These are phyloP conservation scores for Mus caroli DNA, from an alignment of 2,797 vertebrate species.

Conservation along the genomic window DNA sequence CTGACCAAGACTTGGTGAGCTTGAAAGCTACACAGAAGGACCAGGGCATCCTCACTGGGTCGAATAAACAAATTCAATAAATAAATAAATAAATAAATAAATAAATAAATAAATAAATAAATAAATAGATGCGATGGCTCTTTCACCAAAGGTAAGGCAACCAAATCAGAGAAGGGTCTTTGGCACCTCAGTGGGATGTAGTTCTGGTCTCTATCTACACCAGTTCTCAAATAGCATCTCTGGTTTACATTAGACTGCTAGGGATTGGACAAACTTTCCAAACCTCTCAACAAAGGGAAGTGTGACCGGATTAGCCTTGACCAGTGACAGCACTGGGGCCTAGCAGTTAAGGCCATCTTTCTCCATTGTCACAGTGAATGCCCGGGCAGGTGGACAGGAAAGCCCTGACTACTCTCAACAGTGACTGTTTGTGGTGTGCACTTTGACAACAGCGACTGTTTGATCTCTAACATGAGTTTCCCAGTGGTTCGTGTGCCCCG, in stretches of 20 bases:
- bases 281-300: conserved; percentile 28
- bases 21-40: conserved; percentile 3
- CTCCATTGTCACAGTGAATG: neutral
- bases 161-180: neutral
- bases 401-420: neutral
- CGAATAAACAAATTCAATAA: neutral
- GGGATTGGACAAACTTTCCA: conserved; percentile 6
- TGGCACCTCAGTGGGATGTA: neutral
- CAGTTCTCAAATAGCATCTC: neutral
- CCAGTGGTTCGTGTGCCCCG: neutral
- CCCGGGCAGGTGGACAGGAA: neutral
- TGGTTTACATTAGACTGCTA: neutral
- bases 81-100: too few species aligned
- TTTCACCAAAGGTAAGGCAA: conserved; percentile 20
- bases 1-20: conserved; percentile 24
- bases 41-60: conserved; percentile 13
- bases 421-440: neutral
- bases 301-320: conserved; percentile 9
- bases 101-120: too few species aligned
- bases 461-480: neutral
- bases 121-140: neutral
- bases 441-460: neutral
- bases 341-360: neutral
- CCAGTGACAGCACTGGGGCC: neutral
- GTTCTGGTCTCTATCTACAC: neutral